phyloP scores from a whole-genome alignment of 2,888 invertebrate species.

The Sisyra terminalis region DNA sequence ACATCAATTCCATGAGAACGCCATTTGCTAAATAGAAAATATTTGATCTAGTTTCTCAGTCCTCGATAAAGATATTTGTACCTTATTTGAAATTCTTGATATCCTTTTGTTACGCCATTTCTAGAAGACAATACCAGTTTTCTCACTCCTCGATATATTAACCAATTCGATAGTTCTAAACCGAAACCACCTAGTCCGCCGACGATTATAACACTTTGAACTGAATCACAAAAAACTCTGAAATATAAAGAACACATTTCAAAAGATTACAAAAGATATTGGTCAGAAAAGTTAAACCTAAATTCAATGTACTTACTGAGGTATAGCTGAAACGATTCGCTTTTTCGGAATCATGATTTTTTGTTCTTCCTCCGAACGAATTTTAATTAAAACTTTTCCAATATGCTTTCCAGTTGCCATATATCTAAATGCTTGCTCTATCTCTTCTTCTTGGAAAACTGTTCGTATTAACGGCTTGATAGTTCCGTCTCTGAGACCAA shows the following conservation, averaged over 20 bases:
- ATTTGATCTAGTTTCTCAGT: no score
- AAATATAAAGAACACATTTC: slow-evolving; percentile 3
- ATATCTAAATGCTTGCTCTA: slow-evolving; percentile 36
- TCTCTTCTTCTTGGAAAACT: slow-evolving; percentile 30
- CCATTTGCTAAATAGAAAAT: slow-evolving; percentile 51
- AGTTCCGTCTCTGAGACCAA: slow-evolving; percentile 32
- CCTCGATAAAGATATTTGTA: not conserved
- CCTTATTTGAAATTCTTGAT: slow-evolving; percentile 61
- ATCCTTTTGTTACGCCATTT: slow-evolving; percentile 62
- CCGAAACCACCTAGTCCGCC: slow-evolving; percentile 89
- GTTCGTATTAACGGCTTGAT: slow-evolving; percentile 36
- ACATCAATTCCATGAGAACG: slow-evolving; percentile 49
- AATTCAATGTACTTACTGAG: slow-evolving; percentile 13
- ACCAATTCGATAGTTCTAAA: slow-evolving; percentile 73
- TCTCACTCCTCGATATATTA: slow-evolving; percentile 64
- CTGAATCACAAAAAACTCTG: slow-evolving; percentile 33
- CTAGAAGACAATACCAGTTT: slow-evolving; percentile 68
- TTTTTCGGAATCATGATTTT: no score
- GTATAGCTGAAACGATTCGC: no score
- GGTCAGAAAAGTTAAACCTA: not conserved
- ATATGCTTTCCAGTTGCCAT: slow-evolving; percentile 33
- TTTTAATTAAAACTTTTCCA: slow-evolving; percentile 31
- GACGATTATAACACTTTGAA: slow-evolving; percentile 41
- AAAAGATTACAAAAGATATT: not conserved
- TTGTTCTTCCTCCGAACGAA: slow-evolving; percentile 16